Evolutionary conservation across 2,113 vertebrate genomes (phyloP), one percentile per base, ranked within the genome.

Genomic region (Loxodonta africana): DNA sequence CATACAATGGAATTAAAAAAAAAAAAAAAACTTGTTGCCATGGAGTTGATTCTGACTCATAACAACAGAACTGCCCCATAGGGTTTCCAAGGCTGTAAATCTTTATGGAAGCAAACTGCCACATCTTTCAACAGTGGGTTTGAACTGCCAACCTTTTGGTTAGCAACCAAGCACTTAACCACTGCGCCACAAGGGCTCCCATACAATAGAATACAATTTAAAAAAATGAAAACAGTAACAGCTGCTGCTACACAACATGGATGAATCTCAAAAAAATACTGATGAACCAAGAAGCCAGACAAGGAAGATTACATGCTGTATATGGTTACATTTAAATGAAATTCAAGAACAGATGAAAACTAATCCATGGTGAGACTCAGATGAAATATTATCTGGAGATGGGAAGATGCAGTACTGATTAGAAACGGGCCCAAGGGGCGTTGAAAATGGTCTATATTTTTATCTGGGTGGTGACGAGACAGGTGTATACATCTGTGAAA

Each of bases 251-350:
- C 67, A 90, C 25, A 83, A 65, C 44, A 46, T 65, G 8, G 76
- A 82, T 80, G 60, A 92, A 92, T 95, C 57, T 94, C 95, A 91
- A 44, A 93, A 57, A 97, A 93, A 90, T 57, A 95, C 0, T 26
- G 71, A 80, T 44, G 14, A 95, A 71, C 5, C 11, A 83, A 90
- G 91, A 92, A 51, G 57, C 18, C 65, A 96, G 71, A 90, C 23
- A 83, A 60, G 84, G 26, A 81, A 1, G 15, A 78, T 12, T 46
- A 67, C 18, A 76, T 28, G 60, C 25, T 51, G 11, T 83, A 62
- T 88, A 62, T 88, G 33, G 69, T 76, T 81, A 92, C 21, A 62
- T 86, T 74, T 94, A 94, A 88, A 48, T 78, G 57, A 76, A 92
- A 96, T 53, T 96, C 84, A 94, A 83, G 44, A 88, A 91, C 23